Evolutionary conservation across 2,888 invertebrate species (phyloP).

Genomic region (Orgyia antiqua): DNA sequence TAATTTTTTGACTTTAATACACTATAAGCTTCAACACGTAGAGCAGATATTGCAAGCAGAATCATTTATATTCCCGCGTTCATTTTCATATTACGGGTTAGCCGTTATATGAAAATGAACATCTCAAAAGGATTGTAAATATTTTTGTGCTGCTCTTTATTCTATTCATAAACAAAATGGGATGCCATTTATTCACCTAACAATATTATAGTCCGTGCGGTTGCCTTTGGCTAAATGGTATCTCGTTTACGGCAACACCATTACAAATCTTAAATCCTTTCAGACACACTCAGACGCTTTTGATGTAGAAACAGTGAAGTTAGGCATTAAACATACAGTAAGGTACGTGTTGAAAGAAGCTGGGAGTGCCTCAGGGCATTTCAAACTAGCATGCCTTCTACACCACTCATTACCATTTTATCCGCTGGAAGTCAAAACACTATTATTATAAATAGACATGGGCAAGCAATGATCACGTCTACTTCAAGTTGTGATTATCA

Average conservation of each 20-base stretch:
- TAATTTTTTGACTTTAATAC: too few relatives aligned
- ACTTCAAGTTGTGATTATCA: slow-evolving; percentile 54
- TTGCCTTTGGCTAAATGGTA: slow-evolving; percentile 67
- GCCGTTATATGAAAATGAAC: too few relatives aligned
- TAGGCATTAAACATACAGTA: slow-evolving; percentile 68
- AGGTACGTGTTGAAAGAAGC: slow-evolving; percentile 73
- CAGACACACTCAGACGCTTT: slow-evolving; percentile 48
- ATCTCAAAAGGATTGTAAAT: too few relatives aligned
- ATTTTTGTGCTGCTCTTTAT: too few relatives aligned
- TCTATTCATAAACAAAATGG: too few relatives aligned
- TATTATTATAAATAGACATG: slow-evolving; percentile 68
- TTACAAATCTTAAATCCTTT: slow-evolving; percentile 64
- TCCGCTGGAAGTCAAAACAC: slow-evolving; percentile 54
- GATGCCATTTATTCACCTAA: slow-evolving; percentile 42
- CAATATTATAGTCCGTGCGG: slow-evolving; percentile 37
- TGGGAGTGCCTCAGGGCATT: slow-evolving; percentile 53
- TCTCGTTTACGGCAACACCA: slow-evolving; percentile 65
- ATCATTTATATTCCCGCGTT: too few relatives aligned
- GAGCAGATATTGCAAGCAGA: too few relatives aligned
- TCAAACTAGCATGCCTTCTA: slow-evolving; percentile 55
- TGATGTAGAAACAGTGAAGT: slow-evolving; percentile 46
- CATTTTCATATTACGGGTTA: too few relatives aligned
- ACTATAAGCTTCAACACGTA: too few relatives aligned
- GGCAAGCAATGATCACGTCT: slow-evolving; percentile 64
- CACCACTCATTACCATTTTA: slow-evolving; percentile 67